These are phyloP conservation scores for Tenebrosternarchus preto DNA, from an alignment of 2,113 vertebrate genomes.

Conservation along the genomic window DNA sequence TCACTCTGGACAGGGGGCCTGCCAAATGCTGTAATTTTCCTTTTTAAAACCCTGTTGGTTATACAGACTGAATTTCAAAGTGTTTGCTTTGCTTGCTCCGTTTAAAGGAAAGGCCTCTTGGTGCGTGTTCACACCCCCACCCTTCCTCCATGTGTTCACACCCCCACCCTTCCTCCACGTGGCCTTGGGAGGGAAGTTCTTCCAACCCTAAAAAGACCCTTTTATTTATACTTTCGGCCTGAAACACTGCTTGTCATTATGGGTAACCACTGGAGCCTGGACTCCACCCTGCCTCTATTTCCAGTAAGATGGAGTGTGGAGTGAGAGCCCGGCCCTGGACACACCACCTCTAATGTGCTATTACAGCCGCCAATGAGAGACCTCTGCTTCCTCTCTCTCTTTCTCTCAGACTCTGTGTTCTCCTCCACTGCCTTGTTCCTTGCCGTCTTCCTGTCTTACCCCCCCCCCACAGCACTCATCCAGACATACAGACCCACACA, in stretches of 20 bases:
- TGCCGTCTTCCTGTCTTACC: background rate
- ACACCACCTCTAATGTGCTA: constrained; percentile 38
- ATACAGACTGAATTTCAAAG: too few species aligned
- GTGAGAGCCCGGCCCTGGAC: constrained; percentile 35
- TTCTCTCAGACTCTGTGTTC: background rate
- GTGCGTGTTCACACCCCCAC: constrained; percentile 29
- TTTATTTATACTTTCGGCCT: constrained; percentile 66
- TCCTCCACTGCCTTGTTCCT: background rate
- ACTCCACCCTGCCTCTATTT: constrained; percentile 56
- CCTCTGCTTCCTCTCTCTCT: constrained; percentile 27
- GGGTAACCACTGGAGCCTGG: constrained; percentile 41
- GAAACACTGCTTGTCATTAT: constrained; percentile 69
- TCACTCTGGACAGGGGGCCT: too few species aligned
- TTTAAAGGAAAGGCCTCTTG: too few species aligned
- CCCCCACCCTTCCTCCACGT: constrained; percentile 55
- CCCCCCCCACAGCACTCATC: background rate
- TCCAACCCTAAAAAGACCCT: constrained; percentile 50
- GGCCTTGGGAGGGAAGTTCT: constrained; percentile 45
- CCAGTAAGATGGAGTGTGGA: constrained; percentile 18
- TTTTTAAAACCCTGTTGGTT: too few species aligned
- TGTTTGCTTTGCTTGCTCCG: too few species aligned
- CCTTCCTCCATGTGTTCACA: constrained; percentile 58
- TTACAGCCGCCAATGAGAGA: constrained; percentile 51
- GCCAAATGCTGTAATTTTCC: too few species aligned
- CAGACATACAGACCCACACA: background rate